Evolutionary conservation across 2,888 invertebrate genomes (phyloP), one percentile per base, ranked within the genome.

Genomic region (Drosophila mulleri): DNA sequence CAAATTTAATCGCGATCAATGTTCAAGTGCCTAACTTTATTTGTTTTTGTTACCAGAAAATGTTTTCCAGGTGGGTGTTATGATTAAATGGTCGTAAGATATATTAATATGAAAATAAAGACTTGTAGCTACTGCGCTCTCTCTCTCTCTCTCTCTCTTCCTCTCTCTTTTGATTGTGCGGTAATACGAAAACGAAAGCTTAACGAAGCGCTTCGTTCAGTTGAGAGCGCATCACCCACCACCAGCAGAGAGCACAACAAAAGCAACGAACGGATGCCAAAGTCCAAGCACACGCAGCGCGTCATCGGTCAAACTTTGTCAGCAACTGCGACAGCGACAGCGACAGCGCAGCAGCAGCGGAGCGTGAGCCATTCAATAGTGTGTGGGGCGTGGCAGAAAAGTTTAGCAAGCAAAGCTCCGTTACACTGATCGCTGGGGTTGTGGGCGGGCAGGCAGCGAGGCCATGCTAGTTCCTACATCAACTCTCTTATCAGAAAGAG

Each of bases 211-310:
- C 23, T 47, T 59, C 62, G 47, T 52, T 45, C 11, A 68, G 48
- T 54, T 14, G 60, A 61, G 67, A 65, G 57, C 50, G 68, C 59
- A 67, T 39, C 64, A 50, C 35, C 60, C 79, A 74, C 69, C 79
- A 74, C 69, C 69, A 73, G 59, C 56, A 37, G 47, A 12, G 61
- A 65, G 3, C 37, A 50, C 12, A 53, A 45, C 50, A 67, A 44
- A 29, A 48, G 68, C 52, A 56, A 35, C 9, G n/a, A 56, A 35
- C 9, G n/a, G n/a, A 60, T 41, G 47, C 16, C 80, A 81, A 80
- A 81, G 83, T 83, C 80, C 80, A 81, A 80, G 71, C 70, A 66
- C 67, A 72, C 20, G 44, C 23, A 61, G 18, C 83, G 77, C 81
- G 81, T 81, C 81, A 81, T 68, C 71, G 58, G 62, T 35, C 45